Conservation (phyloP, 2,797 vertebrate genomes). For the Kryptolebias ocellatus region DNA sequence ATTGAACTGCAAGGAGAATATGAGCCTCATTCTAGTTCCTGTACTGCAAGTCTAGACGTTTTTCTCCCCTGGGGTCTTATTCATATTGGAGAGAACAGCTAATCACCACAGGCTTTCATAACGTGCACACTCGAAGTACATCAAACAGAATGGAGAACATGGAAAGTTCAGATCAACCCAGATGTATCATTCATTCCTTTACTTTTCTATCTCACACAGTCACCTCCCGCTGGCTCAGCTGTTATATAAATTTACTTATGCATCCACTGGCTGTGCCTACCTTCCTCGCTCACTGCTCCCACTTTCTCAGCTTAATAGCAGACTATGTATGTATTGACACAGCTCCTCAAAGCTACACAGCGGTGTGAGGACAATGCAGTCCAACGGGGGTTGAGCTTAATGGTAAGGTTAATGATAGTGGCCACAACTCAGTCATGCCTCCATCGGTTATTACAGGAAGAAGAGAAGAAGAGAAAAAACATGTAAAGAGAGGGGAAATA, state of each 20-base stretch:
- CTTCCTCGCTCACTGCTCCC: conserved; percentile 25
- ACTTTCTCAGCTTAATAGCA: conserved; percentile 59
- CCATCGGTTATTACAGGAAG: conserved; percentile 47
- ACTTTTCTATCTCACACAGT: conserved; percentile 26
- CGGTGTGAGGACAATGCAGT: conserved; percentile 48
- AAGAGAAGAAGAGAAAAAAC: conserved; percentile 23
- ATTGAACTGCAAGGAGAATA: conserved; percentile 40
- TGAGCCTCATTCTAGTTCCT: conserved; percentile 47
- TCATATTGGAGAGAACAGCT: conserved; percentile 54
- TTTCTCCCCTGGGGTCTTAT: conserved; percentile 55
- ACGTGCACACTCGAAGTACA: conserved; percentile 57
- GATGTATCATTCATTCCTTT: conserved; percentile 65
- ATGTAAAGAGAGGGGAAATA: conserved; percentile 5
- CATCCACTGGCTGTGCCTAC: conserved; percentile 33
- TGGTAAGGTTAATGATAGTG: conserved; percentile 78
- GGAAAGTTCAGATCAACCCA: conserved; percentile 69
- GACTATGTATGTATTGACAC: conserved; percentile 73
- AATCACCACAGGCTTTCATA: conserved; percentile 64
- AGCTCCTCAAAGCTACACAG: conserved; percentile 56
- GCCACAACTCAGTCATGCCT: conserved; percentile 65
- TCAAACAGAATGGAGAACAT: conserved; percentile 64
- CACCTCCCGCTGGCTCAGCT: conserved; percentile 43
- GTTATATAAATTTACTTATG: conserved; percentile 62
- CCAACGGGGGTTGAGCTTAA: conserved; percentile 64
- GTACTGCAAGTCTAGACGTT: conserved; percentile 64